Evolutionary conservation across 2,113 vertebrate genomes (phyloP), one percentile per base, ranked within the genome.

Genomic region (Passer domesticus): DNA sequence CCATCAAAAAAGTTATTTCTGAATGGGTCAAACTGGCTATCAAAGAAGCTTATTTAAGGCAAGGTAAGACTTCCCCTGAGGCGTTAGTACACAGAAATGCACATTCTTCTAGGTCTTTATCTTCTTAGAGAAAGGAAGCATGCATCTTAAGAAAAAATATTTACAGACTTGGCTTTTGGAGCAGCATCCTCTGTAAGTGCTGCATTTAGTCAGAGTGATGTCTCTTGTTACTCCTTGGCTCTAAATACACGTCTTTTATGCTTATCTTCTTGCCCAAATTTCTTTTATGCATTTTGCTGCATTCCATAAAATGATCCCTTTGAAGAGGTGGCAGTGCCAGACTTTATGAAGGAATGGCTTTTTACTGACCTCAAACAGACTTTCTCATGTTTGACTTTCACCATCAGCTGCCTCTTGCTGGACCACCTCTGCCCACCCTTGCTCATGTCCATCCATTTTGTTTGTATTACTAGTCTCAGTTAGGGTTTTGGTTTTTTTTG

Each of bases 1-100:
- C 76, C 77, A 84, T 95, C 92, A 93, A 90, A 96, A 84, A 80
- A 18, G 75, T 92, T 92, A 80, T 83, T 94, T 96, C 80, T 95
- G 94, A 92, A 41, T 85, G 86, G 93, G 93, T 95, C 95, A 94
- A 82, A 87, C 66, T 87, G 47, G 67, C 74, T 94, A 94, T 91
- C 83, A 93, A 78, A 94, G 73, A 28, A 83, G 63, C 43, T 89
- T 96, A 64, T 92, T 90, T 96, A 84, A 89, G 85, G 86, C 14
- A 52, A 93, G 56, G 52, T 90, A 66, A 46, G 83, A 55, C 76
- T 79, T 88, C 50, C 88, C 92, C 62, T 83, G 83, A 95, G 94
- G 88, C 94, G 4, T 64, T 90, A 60, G 68, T 77, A 58, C 9
- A 0, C 72, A 85, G 83, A 86, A 93, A 92, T 76, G 23, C 59